Conservation (phyloP, 2,113 vertebrate species). For the Nasalis larvatus region DNA sequence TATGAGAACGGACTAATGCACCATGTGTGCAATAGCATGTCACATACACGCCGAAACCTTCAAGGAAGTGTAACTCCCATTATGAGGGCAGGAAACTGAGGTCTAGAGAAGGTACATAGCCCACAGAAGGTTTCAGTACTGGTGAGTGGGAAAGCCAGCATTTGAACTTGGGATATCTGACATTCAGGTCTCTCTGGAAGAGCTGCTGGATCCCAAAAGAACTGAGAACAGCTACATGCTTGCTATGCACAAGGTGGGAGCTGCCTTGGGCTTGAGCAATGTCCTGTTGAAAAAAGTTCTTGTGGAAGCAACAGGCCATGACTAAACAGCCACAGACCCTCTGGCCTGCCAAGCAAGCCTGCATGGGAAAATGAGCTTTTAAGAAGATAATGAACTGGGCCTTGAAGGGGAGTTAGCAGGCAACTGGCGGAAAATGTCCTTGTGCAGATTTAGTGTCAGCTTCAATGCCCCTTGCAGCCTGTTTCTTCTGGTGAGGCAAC, state of each 20-base stretch:
- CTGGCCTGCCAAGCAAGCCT: conserved; percentile 58
- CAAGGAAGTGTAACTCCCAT: background rate
- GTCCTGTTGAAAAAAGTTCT: background rate
- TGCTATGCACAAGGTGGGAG: background rate
- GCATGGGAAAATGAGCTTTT: conserved; percentile 71
- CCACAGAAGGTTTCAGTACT: background rate
- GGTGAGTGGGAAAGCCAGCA: background rate
- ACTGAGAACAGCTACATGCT: background rate
- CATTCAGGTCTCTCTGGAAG: background rate
- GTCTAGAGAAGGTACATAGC: background rate
- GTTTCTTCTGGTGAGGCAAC: conserved; percentile 67
- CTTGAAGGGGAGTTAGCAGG: conserved; percentile 75
- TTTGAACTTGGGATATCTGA: background rate
- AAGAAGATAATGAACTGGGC: conserved; percentile 73
- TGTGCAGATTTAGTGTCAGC: conserved; percentile 72
- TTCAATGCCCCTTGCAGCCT: conserved; percentile 49
- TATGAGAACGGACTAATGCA: background rate
- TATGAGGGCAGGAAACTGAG: background rate
- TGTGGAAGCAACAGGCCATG: conserved; percentile 55
- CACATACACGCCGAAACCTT: background rate
- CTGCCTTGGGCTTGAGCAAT: background rate
- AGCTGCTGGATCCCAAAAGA: background rate
- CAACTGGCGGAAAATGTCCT: conserved; percentile 80
- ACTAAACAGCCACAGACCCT: conserved; percentile 70
- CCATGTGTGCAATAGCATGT: background rate